Evolutionary conservation across 2,113 vertebrate genomes (phyloP), one percentile per base, ranked within the genome.

Genomic region (Ondatra zibethicus): DNA sequence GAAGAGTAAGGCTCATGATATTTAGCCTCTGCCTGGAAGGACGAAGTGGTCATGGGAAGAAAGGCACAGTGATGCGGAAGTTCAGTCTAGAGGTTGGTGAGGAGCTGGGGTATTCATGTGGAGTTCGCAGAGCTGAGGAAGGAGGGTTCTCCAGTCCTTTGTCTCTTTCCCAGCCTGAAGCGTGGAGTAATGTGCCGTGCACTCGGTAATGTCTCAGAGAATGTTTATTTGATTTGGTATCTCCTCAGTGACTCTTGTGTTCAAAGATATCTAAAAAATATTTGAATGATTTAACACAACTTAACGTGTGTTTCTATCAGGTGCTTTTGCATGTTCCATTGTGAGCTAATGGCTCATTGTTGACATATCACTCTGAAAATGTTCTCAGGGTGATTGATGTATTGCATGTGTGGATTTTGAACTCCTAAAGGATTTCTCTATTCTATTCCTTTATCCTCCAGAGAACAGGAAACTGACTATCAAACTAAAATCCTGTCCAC

Each of bases 241-340:
- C 76, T 63, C 50, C 36, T 89, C 58, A 33, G 77, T 68, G 76
- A 73, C 55, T 94, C 86, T 80, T 95, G 65, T 68, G 65, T 94
- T 92, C 39, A 94, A 93, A 89, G 45, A 17, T 55, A 58, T 91
- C 86, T 92, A 90, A 47, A 58, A 95, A 87, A 91, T 85, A 94
- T 88, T 94, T 94, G 63, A 47, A 90, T 91, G 86, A 63, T 42
- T 96, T 91, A 90, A 88, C 29, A 23, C 33, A 61, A 39, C 42
- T 61, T 84, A 89, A 50, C 55, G 25, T 81, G 4, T 58, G 29
- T 58, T 33, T 75, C 66, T 82, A 75, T 85, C 77, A 93, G 36
- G n/a, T 58, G 29, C 14, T 55, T 65, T 29, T 33, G 23, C 33
- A 39, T 58, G 50, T 61, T 55, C 76, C 82, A 27, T 27, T 96